Evolutionary conservation across 2,113 vertebrate genomes (phyloP), one percentile per base, ranked within the genome.

Genomic region (Girardinichthys multiradiatus): DNA sequence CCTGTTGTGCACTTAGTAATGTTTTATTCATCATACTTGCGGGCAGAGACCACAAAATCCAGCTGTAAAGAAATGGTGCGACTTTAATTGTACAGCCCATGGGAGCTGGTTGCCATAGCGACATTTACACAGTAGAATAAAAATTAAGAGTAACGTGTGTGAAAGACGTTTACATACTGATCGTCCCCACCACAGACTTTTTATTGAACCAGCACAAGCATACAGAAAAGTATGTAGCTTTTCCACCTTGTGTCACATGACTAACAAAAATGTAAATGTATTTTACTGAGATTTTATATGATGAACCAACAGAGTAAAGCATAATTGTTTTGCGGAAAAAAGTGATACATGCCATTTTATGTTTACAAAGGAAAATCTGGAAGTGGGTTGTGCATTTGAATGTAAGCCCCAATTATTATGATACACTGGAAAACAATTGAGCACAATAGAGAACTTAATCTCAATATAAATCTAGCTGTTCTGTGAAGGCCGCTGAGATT

Each of bases 71-170:
- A 89, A 88, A 87, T 80, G 83, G 77, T 91, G 81, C 58, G 42
- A 86, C 88, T 91, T 90, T 92, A 93, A 92, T 93, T 92, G 90
- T 85, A 57, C 77, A 79, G 87, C 87, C 87, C 88, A 84, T 86
- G 86, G 85, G 92, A 92, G 77, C 70, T 82, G 74, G 91, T 93
- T 67, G 27, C 87, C 87, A 92, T 90, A 31, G 91, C 84, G 88
- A 92, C 88, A 66, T 86, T 87, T 84, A 89, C 87, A 88, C 83
- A 89, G 83, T 37, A 67, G 83, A 80, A 73, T 68, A 45, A 68
- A 70, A 84, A 87, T 89, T 84, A 82, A 81, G 74, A 75, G 82
- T 61, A 81, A 81, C 72, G 80, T 76, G 62, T 76, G 57, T 81
- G 77, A 82, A 77, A 54, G 79, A 78, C 69, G 82, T 68, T 57